phyloP scores from a whole-genome alignment of 2,113 vertebrate genomes.

The Erythrolamprus reginae region DNA sequence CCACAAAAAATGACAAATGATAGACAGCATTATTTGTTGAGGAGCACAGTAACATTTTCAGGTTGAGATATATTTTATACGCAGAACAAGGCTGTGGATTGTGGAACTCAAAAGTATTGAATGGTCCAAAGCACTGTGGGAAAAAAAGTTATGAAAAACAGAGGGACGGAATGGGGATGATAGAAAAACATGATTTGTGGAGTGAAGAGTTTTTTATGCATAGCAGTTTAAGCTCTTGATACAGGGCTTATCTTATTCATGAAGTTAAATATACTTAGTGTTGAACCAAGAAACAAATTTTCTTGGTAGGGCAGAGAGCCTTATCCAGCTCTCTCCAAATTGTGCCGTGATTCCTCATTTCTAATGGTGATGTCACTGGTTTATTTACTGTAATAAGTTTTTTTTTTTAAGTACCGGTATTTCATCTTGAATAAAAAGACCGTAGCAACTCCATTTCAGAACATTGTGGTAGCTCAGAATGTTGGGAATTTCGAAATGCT shows the following conservation, averaged over 20 bases:
- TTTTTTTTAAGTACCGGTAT: background rate
- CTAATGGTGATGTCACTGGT: background rate
- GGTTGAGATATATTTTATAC: background rate
- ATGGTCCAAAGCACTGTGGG: background rate
- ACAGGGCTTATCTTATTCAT: background rate
- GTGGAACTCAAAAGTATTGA: background rate
- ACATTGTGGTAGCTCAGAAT: background rate
- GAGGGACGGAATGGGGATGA: background rate
- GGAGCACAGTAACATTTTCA: too few species aligned
- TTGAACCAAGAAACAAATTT: background rate
- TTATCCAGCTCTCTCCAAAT: background rate
- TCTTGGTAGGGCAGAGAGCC: background rate
- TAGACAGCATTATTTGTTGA: too few species aligned
- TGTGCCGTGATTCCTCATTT: background rate
- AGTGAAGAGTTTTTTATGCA: background rate
- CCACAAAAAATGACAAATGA: too few species aligned
- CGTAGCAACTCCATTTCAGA: background rate
- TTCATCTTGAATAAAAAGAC: background rate
- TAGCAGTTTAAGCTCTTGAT: background rate
- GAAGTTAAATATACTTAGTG: background rate
- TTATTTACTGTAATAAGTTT: background rate
- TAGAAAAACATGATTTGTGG: background rate
- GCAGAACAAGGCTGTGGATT: background rate
- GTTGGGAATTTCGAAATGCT: background rate
- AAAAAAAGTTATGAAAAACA: background rate